Evolutionary conservation across 1,140 invertebrate species (phyloP), one percentile per base, ranked within the genome.

Genomic region (Atta colombica): DNA sequence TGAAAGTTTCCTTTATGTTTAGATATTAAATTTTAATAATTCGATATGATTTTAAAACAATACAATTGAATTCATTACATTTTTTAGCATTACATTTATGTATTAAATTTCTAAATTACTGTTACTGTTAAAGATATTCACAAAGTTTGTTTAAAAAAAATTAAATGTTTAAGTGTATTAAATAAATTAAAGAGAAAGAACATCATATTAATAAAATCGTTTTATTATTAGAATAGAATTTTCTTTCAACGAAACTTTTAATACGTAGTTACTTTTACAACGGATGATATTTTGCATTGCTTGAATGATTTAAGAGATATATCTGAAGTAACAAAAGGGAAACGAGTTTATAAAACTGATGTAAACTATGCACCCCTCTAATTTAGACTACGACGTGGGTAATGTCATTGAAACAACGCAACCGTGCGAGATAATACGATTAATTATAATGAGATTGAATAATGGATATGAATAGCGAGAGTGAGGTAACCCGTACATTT

Each of bases 371-470:
- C 16, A 71, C 6, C n/a, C 28, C 18, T 68, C 49, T 10, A 66
- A 55, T 60, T 71, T 60, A 25, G 18, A 10, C 16, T 5, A 18
- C 31, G n/a, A 35, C 10, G 7, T 39, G 28, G 61, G 7, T 68
- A 31, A 55, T 53, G 18, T 58, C 31, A 81, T 55, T 25, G 63
- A 39, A 55, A 58, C 14, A 68, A 39, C 35, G 63, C n/a, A 51
- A 51, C 31, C 16, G 21, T 14, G 51, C 14, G 35, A 71, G 55
- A 60, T 81, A 81, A 69, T 81, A 68, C 77, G 35, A 81, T 81
- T 60, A 81, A 81, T 71, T 58, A 81, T 71, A 71, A 81, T 58
- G 78, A 71, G 78, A 71, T 81, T 89, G 88, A 89, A 89, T 89
- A 89, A 90, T 90, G 72, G 86, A 89, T 89, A 72, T 51, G 84